Evolutionary conservation across 2,113 vertebrate species (phyloP), one percentile per base, ranked within the genome.

Genomic region (Gobio gobio): DNA sequence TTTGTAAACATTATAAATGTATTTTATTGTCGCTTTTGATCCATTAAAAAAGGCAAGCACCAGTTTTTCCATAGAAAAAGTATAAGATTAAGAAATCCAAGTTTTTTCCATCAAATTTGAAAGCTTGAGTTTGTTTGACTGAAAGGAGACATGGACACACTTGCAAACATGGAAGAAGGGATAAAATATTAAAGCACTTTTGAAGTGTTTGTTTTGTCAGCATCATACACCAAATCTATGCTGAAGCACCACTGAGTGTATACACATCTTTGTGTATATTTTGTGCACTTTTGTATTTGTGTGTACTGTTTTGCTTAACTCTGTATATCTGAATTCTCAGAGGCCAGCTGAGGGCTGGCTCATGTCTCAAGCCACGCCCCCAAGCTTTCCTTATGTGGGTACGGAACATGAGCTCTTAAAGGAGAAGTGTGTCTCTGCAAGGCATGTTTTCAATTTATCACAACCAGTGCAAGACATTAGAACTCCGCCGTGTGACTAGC

Each of bases 381-480:
- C 83, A 68, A 1, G 10, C n/a, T 74, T 59, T 49, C 63, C 73
- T 72, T 73, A 87, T 87, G 70, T 73, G 73, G 86, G 10, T 58
- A 56, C 8, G 8, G 29, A 76, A 13, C 24, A 0, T 63, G 26
- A 24, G 56, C 6, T 82, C 78, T 82, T 85, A 85, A 85, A 85
- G 78, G 68, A 54, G 82, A 87, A 81, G 83, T 83, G 45, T 40
- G 16, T 74, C 78, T 66, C 29, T 20, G 29, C 14, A n/a, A 59
- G 22, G 63, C 20, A 83, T 56, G 72, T 83, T 83, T 72, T 72
- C 29, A 83, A 58, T 70, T 72, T 81, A 20, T 7, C 36, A 18
- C 24, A 64, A 16, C 58, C 40, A 47, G 5, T 29, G 10, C 43
- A 80, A 80, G 24, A 33, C 58, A 43, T 59, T 33, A 43, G 20